Evolutionary conservation across 2,888 invertebrate species (phyloP).

Genomic region (Lasioglossum marginatum): DNA sequence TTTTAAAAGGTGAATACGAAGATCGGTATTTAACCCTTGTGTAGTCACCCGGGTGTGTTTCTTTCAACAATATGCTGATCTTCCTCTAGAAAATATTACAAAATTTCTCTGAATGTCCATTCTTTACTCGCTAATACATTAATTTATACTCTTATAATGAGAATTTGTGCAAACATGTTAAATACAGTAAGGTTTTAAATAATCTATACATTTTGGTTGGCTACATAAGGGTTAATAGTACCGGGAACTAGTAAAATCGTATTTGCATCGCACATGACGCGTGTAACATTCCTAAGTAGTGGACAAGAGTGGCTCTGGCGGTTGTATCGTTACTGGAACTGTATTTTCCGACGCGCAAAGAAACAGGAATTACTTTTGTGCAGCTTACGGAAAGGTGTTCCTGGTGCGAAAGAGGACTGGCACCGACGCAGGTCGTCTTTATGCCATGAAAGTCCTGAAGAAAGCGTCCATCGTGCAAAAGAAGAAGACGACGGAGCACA

Average conservation of each 20-base stretch:
- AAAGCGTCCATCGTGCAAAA: constrained; percentile 97
- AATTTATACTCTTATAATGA: too few species aligned
- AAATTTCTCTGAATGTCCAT: too few species aligned
- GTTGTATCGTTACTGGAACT: neutral
- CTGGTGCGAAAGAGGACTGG: constrained; percentile 96
- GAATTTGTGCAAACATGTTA: too few species aligned
- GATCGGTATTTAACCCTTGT: too few species aligned
- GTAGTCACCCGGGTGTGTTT: too few species aligned
- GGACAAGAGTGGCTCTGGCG: neutral
- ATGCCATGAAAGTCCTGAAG: constrained; percentile 99
- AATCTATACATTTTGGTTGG: too few species aligned
- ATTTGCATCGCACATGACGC: neutral
- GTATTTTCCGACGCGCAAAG: neutral
- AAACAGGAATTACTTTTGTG: constrained; percentile 76
- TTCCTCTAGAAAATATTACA: too few species aligned
- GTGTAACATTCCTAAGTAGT: neutral
- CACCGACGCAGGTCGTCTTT: constrained; percentile 94
- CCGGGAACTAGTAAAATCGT: neutral
- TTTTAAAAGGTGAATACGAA: too few species aligned
- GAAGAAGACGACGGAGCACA: constrained; percentile 98
- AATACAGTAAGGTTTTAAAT: too few species aligned
- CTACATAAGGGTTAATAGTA: neutral
- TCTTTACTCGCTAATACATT: too few species aligned
- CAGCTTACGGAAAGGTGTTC: constrained; percentile 98
- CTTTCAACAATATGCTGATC: too few species aligned